Percentiles rank a stretch among this genome's conserved stretches.
phyloP scores from a whole-genome alignment of 2,888 invertebrate genomes.

The Melinopterus prodromus region DNA sequence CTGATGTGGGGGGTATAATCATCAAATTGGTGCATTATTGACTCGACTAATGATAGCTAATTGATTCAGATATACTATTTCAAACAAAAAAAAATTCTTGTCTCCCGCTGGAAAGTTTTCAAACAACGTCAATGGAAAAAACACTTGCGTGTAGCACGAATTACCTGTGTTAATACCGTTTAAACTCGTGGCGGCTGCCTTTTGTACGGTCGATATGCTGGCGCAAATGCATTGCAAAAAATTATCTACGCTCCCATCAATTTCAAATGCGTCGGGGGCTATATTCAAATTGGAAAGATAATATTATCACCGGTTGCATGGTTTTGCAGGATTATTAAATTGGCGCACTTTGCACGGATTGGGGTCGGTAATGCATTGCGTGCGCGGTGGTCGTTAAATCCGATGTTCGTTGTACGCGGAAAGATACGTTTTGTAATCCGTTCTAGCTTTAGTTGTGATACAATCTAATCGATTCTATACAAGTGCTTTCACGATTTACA shows the following conservation, averaged over 20 bases:
- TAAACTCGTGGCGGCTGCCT: not conserved
- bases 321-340: not conserved
- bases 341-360: not conserved
- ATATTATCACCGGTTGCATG: not conserved
- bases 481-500: not conserved
- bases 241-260: not conserved
- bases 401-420: not conserved
- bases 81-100: too few relatives aligned
- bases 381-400: slow-evolving; percentile 15
- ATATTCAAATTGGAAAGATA: not conserved
- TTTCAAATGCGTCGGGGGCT: not conserved
- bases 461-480: not conserved
- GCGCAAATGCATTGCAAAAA: not conserved
- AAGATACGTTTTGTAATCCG: slow-evolving; percentile 15
- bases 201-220: not conserved
- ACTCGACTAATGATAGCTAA: too few relatives aligned
- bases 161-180: not conserved
- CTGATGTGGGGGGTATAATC: too few relatives aligned
- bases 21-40: too few relatives aligned
- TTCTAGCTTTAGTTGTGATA: not conserved
- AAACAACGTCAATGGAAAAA: not conserved
- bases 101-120: too few relatives aligned
- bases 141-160: not conserved
- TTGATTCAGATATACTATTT: too few relatives aligned
- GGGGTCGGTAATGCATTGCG: not conserved